Conservation (phyloP, 37 sponge, comb jelly and placozoan genomes). For the Petrosia ficiformis region DNA sequence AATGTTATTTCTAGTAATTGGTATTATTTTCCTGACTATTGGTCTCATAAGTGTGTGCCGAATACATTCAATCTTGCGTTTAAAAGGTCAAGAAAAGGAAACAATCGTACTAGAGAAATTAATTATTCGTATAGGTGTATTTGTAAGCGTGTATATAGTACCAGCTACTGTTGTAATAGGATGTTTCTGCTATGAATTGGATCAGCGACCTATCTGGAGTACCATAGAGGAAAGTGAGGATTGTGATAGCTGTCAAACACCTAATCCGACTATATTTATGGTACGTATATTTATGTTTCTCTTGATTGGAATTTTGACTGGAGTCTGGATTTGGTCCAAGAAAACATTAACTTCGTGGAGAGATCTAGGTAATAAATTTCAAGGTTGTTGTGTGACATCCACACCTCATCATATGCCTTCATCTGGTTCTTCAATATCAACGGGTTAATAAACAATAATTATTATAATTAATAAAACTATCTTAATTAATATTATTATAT, state of each 20-base stretch:
- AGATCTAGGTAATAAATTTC: neutral
- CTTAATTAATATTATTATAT: too few species aligned
- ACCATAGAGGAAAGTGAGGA: conserved; percentile 1
- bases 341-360: conserved; percentile 78
- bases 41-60: conserved; percentile 58
- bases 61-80: conserved; percentile 41
- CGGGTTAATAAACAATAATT: too few species aligned
- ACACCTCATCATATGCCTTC: too few species aligned
- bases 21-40: conserved; percentile 44
- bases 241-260: conserved; percentile 17
- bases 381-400: too few species aligned
- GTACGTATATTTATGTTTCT: conserved; percentile 69
- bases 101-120: conserved; percentile 75
- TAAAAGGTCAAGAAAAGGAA: conserved; percentile 52
- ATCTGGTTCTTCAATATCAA: too few species aligned
- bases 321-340: conserved; percentile 91
- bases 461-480: too few species aligned
- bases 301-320: conserved; percentile 66
- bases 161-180: conserved; percentile 81
- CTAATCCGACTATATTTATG: conserved; percentile 57
- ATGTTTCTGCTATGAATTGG: conserved; percentile 70
- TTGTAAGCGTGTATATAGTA: conserved; percentile 75
- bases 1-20: conserved; percentile 28
- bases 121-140: conserved; percentile 85
- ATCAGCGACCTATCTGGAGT: conserved; percentile 40